A percentile compares a stretch with the other conserved stretches of the same genome.
These are phyloP conservation scores for Drepana falcataria DNA, from an alignment of 2,888 invertebrate species.

Conservation along the genomic window DNA sequence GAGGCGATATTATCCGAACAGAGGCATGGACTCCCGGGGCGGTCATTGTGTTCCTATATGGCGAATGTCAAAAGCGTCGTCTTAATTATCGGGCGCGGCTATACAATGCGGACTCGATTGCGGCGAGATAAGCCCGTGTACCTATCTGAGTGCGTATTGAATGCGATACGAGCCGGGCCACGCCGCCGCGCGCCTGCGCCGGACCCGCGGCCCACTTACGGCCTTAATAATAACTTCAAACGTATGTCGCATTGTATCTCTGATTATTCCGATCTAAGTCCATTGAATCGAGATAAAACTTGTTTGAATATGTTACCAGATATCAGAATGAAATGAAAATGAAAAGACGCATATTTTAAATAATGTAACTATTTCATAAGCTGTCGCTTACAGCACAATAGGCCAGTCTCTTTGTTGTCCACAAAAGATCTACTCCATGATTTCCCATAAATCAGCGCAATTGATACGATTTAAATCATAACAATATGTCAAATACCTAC, in stretches of 20 bases:
- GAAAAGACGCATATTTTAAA: conserved; percentile 6
- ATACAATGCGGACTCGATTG: conserved; percentile 76
- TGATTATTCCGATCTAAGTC: conserved; percentile 71
- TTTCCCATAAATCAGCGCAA: conserved; percentile 15
- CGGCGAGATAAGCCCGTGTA: conserved; percentile 71
- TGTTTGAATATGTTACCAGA: conserved; percentile 46
- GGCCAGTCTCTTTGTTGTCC: too few relatives aligned
- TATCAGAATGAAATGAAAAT: conserved; percentile 34
- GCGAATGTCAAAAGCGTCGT: conserved; percentile 78
- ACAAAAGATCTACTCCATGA: neutral
- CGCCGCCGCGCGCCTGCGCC: conserved; percentile 20
- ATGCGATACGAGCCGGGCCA: conserved; percentile 45
- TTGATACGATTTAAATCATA: conserved; percentile 31
- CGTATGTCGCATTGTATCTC: conserved; percentile 71
- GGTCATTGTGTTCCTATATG: conserved; percentile 78
- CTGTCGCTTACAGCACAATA: neutral
- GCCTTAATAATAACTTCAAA: conserved; percentile 73
- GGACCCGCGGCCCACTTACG: conserved; percentile 50
- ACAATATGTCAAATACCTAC: conserved; percentile 40
- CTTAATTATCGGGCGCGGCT: conserved; percentile 76
- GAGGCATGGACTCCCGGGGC: conserved; percentile 63
- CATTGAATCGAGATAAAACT: conserved; percentile 65
- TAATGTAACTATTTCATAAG: conserved; percentile 13
- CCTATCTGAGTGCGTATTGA: conserved; percentile 63
- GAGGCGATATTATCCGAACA: conserved; percentile 70